These are phyloP conservation scores for Pachypeltis micranthus DNA, from an alignment of 1,140 invertebrate genomes.

Conservation along the genomic window DNA sequence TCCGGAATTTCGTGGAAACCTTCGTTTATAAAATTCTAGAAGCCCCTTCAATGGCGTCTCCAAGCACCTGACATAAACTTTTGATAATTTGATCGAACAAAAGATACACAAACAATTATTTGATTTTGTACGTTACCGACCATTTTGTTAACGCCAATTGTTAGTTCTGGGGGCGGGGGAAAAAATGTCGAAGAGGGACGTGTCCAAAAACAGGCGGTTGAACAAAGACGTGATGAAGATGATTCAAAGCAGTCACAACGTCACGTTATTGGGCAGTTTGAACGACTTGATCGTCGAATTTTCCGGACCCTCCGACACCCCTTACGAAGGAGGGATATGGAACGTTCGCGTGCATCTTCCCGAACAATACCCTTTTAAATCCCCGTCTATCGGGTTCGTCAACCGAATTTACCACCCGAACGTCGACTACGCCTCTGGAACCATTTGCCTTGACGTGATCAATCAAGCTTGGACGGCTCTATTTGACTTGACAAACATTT, in stretches of 20 bases:
- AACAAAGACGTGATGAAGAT: constrained; percentile 99
- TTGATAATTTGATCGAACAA: too few species aligned
- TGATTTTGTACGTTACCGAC: too few species aligned
- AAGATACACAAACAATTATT: too few species aligned
- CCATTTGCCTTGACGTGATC: constrained; percentile 98
- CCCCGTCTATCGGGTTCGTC: constrained; percentile 99
- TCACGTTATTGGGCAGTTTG: constrained; percentile 91
- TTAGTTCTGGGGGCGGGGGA: too few species aligned
- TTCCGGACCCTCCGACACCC: constrained; percentile 86
- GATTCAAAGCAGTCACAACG: constrained; percentile 99
- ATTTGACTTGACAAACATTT: constrained; percentile 97
- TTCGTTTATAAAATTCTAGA: too few species aligned
- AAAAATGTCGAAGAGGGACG: too few species aligned
- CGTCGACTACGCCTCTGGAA: constrained; percentile 99
- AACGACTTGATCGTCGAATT: constrained; percentile 99
- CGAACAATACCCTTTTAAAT: constrained; percentile 99
- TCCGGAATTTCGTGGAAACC: too few species aligned
- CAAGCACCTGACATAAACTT: too few species aligned
- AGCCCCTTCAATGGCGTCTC: too few species aligned
- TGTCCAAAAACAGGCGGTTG: constrained; percentile 62
- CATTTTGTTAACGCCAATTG: too few species aligned
- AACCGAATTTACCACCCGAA: constrained; percentile 99
- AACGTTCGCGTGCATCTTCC: constrained; percentile 97
- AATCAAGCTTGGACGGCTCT: constrained; percentile 88
- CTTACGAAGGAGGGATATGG: constrained; percentile 99